Conservation (phyloP, 2,113 vertebrate species). For the Oryzias woworae region DNA sequence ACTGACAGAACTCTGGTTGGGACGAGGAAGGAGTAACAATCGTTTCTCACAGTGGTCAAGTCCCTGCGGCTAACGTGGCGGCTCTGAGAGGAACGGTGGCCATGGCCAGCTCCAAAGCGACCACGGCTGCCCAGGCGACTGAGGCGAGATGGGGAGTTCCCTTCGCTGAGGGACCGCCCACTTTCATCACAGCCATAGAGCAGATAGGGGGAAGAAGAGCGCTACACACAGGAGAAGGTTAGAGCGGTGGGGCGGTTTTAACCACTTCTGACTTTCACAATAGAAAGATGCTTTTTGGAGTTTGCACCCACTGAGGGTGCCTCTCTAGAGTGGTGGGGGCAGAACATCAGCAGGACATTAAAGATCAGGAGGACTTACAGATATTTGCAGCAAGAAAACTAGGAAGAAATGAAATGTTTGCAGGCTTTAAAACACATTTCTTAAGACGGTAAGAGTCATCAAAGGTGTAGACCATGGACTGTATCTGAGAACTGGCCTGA, state of each 20-base stretch:
- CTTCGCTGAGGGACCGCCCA: slow-evolving; percentile 68
- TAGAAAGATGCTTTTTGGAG: no score
- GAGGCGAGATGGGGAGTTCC: slow-evolving; percentile 61
- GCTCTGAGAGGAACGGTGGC: slow-evolving; percentile 27
- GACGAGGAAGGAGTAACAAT: slow-evolving; percentile 2
- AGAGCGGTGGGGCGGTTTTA: slow-evolving; percentile 21
- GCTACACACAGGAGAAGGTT: slow-evolving; percentile 59
- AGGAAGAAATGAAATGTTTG: no score
- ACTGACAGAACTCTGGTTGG: slow-evolving; percentile 16
- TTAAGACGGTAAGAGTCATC: no score
- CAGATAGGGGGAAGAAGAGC: slow-evolving; percentile 56
- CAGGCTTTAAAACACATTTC: no score
- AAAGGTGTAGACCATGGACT: no score
- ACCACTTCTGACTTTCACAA: no score
- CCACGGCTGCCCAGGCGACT: slow-evolving; percentile 44
- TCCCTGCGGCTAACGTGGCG: slow-evolving; percentile 65
- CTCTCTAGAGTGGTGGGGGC: no score
- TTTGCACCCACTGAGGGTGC: no score
- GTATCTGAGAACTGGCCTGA: no score
- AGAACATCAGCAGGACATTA: no score
- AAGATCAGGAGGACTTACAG: no score
- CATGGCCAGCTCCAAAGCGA: slow-evolving; percentile 35
- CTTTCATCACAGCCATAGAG: slow-evolving; percentile 55
- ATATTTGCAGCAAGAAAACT: no score
- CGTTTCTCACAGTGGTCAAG: slow-evolving; percentile 58